Evolutionary conservation across 2,797 vertebrate species (phyloP).

Genomic region (Cossypha caffra): DNA sequence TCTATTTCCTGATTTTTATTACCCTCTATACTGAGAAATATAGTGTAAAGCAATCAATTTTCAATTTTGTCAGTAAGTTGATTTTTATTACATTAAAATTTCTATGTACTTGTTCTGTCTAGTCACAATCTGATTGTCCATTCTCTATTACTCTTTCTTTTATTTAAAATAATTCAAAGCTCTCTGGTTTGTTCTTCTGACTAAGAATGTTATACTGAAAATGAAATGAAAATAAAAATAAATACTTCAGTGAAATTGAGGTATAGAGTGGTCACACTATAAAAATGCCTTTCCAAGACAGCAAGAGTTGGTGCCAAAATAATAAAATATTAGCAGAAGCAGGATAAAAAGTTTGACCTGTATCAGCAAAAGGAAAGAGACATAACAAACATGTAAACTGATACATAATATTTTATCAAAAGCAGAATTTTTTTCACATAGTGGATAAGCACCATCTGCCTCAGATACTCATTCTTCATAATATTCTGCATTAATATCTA

Average conservation of each 20-base stretch:
- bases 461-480: background rate
- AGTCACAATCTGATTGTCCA: background rate
- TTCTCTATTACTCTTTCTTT: background rate
- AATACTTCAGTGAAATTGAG: background rate
- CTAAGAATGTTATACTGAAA: background rate
- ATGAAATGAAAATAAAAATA: background rate
- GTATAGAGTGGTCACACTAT: no score
- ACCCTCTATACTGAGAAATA: accelerated
- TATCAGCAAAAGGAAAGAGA: background rate
- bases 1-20: background rate
- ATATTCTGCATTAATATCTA: background rate
- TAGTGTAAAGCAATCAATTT: background rate
- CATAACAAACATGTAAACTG: background rate
- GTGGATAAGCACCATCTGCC: background rate
- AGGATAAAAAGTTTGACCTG: background rate
- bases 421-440: accelerated
- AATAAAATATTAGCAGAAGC: background rate
- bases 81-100: background rate
- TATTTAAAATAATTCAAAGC: background rate
- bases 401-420: background rate
- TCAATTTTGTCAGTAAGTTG: background rate
- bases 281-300: background rate
- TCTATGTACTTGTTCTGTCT: background rate
- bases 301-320: background rate
- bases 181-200: background rate